Conservation (phyloP, 2,113 vertebrate species). For the Crotalus helleri region DNA sequence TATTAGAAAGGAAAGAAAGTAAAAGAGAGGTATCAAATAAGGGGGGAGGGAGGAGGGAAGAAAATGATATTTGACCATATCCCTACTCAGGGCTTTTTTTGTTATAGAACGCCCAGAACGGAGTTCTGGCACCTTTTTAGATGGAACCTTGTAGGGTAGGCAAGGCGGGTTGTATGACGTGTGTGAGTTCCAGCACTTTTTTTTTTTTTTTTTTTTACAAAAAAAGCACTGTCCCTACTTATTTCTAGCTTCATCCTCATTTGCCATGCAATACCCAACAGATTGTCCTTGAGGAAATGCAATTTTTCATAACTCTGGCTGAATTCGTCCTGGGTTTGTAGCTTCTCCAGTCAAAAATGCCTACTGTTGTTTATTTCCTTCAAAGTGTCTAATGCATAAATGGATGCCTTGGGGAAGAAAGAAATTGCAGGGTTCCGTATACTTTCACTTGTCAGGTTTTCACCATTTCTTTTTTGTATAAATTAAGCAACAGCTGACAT, state of each 20-base stretch:
- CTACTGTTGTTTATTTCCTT: not conserved
- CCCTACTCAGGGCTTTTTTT: not conserved
- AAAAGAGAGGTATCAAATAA: not conserved
- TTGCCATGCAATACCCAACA: not conserved
- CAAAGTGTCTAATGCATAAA: not conserved
- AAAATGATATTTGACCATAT: not conserved
- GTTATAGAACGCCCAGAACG: too few relatives aligned
- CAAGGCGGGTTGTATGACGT: too few relatives aligned
- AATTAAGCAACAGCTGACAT: not conserved
- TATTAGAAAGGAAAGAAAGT: not conserved
- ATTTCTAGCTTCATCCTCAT: not conserved
- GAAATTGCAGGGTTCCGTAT: not conserved
- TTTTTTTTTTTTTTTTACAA: too few relatives aligned
- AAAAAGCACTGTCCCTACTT: not conserved
- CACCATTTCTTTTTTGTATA: not conserved
- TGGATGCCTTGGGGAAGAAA: not conserved
- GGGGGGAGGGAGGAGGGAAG: not conserved
- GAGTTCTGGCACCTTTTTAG: too few relatives aligned
- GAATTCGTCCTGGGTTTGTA: not conserved
- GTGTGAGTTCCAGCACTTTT: too few relatives aligned
- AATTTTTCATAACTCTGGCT: not conserved
- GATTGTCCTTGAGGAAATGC: not conserved
- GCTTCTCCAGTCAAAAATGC: not conserved
- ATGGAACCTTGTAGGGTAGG: too few relatives aligned
- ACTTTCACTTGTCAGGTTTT: not conserved